Conservation (phyloP, 2,797 vertebrate genomes). For the Hafferia zeledoni region DNA sequence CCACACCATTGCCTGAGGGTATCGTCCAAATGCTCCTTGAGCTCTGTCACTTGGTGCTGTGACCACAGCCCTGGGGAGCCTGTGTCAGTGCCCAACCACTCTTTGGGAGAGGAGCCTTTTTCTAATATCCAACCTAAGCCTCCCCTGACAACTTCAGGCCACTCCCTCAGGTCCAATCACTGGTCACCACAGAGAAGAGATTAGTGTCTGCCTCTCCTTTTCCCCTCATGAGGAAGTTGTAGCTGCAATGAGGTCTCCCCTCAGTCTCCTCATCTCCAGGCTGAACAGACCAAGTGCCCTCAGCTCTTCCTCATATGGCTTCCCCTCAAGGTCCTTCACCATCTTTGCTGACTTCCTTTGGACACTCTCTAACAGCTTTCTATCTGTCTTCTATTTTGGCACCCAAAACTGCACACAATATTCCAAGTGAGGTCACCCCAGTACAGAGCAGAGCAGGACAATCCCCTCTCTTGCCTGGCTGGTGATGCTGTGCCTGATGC, state of each 20-base stretch:
- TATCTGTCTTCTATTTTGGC: background rate
- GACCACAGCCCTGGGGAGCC: background rate
- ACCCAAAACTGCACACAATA: background rate
- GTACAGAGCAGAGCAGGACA: background rate
- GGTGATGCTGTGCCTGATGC: background rate
- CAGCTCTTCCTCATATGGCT: background rate
- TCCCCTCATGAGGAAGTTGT: background rate
- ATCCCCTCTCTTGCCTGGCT: background rate
- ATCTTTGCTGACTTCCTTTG: background rate
- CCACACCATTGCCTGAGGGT: background rate
- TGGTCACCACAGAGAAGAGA: background rate
- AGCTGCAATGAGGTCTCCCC: background rate
- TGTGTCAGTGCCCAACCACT: background rate
- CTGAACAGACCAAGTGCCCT: background rate
- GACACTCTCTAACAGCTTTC: background rate
- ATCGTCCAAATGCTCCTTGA: background rate
- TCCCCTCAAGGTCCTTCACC: background rate
- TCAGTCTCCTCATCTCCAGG: background rate
- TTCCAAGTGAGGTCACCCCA: background rate
- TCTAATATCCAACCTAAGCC: background rate
- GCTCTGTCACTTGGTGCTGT: background rate
- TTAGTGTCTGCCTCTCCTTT: no score
- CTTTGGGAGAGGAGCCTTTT: background rate
- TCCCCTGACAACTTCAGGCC: background rate
- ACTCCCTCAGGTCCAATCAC: background rate